Percentiles rank a stretch among this genome's conserved stretches.
Conservation (phyloP, 2,888 invertebrate species). For the Tenthredo livida region DNA sequence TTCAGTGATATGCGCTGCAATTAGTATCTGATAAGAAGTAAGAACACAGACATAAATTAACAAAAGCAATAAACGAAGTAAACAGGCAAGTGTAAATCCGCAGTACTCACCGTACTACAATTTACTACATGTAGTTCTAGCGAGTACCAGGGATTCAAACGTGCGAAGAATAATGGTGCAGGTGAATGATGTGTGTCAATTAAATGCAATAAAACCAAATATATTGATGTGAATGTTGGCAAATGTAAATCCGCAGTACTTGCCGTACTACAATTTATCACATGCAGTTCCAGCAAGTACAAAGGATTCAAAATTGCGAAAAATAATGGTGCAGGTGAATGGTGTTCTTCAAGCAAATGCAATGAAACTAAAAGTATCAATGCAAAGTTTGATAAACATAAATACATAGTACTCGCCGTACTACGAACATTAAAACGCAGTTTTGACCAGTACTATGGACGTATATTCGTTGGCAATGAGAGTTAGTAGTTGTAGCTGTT, state of each 20-base stretch:
- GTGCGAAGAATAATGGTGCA: not conserved
- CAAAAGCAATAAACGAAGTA: not conserved
- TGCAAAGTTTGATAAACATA: not conserved
- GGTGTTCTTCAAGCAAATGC: not conserved
- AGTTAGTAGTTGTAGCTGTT: too few species aligned
- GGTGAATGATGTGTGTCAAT: not conserved
- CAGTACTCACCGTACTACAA: constrained; percentile 49
- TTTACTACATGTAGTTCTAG: constrained; percentile 36
- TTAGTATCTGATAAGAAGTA: constrained; percentile 10
- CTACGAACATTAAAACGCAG: constrained; percentile 24
- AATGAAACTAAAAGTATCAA: too few species aligned
- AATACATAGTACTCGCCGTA: constrained; percentile 41
- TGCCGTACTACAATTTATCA: constrained; percentile 23
- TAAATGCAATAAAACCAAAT: not conserved
- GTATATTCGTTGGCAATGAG: too few species aligned
- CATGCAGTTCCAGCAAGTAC: constrained; percentile 25
- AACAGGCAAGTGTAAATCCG: constrained; percentile 19
- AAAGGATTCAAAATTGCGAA: not conserved
- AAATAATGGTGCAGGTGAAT: not conserved
- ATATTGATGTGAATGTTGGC: not conserved
- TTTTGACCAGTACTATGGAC: constrained; percentile 27
- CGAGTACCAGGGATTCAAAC: constrained; percentile 22
- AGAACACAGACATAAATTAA: not conserved
- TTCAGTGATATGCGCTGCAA: not conserved
- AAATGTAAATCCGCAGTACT: constrained; percentile 16